phyloP scores from a whole-genome alignment of 1,140 invertebrate species.

The Orchesella cincta region DNA sequence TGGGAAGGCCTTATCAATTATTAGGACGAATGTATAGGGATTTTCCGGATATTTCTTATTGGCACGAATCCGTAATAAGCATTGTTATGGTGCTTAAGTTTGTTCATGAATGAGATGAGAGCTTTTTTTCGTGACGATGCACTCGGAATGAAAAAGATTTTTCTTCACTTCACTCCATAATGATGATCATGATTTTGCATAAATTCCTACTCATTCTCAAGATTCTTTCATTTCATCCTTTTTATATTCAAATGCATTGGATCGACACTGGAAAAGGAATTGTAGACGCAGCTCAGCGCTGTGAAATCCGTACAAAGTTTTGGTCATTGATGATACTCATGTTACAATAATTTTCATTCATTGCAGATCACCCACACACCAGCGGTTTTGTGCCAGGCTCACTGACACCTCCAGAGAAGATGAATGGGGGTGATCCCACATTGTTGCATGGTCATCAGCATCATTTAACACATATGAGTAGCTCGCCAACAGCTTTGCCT shows the following conservation, averaged over 20 bases:
- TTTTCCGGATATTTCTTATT: no score
- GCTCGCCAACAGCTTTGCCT: conserved; percentile 49
- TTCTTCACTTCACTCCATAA: conserved; percentile 10
- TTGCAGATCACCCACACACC: conserved; percentile 50
- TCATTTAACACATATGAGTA: conserved; percentile 50
- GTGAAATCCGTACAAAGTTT: not conserved
- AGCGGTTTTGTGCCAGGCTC: conserved; percentile 53
- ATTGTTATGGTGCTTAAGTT: no score
- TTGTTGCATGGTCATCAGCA: conserved; percentile 51
- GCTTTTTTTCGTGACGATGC: no score
- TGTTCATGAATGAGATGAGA: no score
- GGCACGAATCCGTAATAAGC: no score
- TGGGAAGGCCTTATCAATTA: no score
- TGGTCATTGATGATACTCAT: not conserved
- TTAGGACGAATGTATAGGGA: no score
- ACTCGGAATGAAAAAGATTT: conserved; percentile 30
- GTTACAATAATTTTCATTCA: conserved; percentile 12
- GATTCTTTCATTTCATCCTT: not conserved
- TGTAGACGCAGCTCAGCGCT: no score
- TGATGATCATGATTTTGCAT: conserved; percentile 11
- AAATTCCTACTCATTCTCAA: not conserved
- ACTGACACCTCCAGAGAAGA: conserved; percentile 61
- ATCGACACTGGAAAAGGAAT: not conserved
- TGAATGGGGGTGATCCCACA: conserved; percentile 56
- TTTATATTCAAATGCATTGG: not conserved